phyloP scores from a whole-genome alignment of 2,888 invertebrate genomes.

The Harpalus rubripes region DNA sequence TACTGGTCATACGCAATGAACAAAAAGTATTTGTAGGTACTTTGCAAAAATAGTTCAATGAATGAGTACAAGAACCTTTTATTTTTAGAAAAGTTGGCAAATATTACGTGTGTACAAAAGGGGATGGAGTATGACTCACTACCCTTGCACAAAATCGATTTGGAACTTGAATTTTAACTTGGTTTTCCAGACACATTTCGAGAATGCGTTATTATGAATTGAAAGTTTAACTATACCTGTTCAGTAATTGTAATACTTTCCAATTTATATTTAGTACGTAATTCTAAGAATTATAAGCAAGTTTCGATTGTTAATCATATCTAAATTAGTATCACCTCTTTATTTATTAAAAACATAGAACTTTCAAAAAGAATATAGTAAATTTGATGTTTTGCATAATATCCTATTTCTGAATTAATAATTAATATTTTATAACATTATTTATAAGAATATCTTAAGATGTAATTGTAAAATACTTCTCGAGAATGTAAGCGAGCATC shows the following conservation, averaged over 20 bases:
- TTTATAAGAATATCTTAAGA: too few species aligned
- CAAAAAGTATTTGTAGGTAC: slow-evolving; percentile 11
- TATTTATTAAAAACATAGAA: too few species aligned
- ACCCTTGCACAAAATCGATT: slow-evolving; percentile 60
- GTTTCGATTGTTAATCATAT: too few species aligned
- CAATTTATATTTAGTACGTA: not conserved
- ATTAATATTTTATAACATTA: too few species aligned
- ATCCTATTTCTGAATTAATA: too few species aligned
- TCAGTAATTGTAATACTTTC: not conserved
- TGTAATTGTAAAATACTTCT: too few species aligned
- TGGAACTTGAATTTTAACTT: slow-evolving; percentile 25
- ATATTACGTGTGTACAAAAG: slow-evolving; percentile 53
- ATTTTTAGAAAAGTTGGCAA: slow-evolving; percentile 44
- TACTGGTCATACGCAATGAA: not conserved
- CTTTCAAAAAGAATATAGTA: too few species aligned
- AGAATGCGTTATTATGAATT: not conserved
- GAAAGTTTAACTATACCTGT: not conserved
- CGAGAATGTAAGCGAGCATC: too few species aligned
- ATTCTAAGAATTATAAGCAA: not conserved
- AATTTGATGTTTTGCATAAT: too few species aligned
- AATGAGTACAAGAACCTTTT: slow-evolving; percentile 21
- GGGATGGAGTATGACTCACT: slow-evolving; percentile 62
- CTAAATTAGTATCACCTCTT: too few species aligned
- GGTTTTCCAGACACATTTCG: not conserved
- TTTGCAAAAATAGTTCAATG: slow-evolving; percentile 27